Evolutionary conservation across 2,888 invertebrate species (phyloP), one percentile per base, ranked within the genome.

Genomic region (Drosophila atripex): DNA sequence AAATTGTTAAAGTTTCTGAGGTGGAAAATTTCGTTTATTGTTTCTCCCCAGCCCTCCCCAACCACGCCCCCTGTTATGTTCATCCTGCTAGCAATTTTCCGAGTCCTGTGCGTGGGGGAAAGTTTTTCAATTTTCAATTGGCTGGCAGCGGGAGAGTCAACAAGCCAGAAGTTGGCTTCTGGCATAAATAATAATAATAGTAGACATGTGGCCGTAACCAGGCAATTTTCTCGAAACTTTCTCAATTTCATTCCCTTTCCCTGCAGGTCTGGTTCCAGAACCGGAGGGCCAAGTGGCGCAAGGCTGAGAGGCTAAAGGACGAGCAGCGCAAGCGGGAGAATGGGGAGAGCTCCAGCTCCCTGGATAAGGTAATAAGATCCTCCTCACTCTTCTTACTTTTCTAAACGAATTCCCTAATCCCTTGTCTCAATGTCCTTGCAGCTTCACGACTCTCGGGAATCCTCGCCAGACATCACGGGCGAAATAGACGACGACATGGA

Each of bases 221-320:
- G 78, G 73, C 77, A 71, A 79, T 84, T 77, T 80, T 66, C 75
- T 54, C 8, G 35, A 46, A 77, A 82, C 80, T 82, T 83, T 74
- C 35, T 45, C 59, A 53, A 61, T 57, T 47, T 58, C 47, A 38
- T 28, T 43, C 16, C 7, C n/a, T 38, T 2, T 5, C 28, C 47
- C 38, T 12, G 11, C 92, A 97, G 97, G 97, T 97, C 32, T 97
- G 97, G 97, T 97, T 97, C 90, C 97, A 97, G 93, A 97, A 97
- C 89, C 94, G 97, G 45, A 93, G 97, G 64, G 97, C 97, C 41
- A 97, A 97, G 92, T 97, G 97, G 97, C 93, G 97, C 71, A 97
- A 97, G 92, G 97, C 97, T 47, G 97, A 97, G 91, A 93, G 97
- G 32, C 93, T 97, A 90, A 97, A 97, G 93, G 97, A 97, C 89